Evolutionary conservation across 2,888 invertebrate species (phyloP), one percentile per base, ranked within the genome.

Genomic region (Cancer borealis): DNA sequence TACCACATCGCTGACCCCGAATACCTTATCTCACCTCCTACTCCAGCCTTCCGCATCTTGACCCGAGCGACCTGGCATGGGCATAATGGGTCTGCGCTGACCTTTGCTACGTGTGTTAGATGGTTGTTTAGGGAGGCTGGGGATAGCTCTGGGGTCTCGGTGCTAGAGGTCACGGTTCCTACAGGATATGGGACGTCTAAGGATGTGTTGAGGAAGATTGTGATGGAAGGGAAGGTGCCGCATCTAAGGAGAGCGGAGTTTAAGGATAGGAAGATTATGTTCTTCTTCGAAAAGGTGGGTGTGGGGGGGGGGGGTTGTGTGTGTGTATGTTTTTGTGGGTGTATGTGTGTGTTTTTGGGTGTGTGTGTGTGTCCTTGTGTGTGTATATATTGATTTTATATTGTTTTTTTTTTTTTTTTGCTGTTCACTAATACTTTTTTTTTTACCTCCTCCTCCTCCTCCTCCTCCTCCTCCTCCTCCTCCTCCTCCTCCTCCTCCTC

Each of bases 251-350:
- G 99, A 95, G 99, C 99, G 89, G 97, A 98, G 96, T 99, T 98
- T 96, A 97, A 97, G 96, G 98, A 98, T 96, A 97, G 98, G 96
- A 98, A 99, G 97, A 98, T 99, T 95, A 97, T 98, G 91, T 99
- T 99, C 97, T 99, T 99, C 97, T 99, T 99, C 96, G 98, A 98
- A 96, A 99, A 98, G 96, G 98, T 99, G 97, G n/a, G n/a, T n/a
- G n/a, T n/a, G n/a, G n/a, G n/a, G 90, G n/a, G 3, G 46, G 1
- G 14, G 5, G 4, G 88, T 10, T 6, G 17, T 3, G 45, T 39
- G 5, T 6, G 47, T 4, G 3, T 30, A 60, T 17, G 17, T 91
- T 17, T 39, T n/a, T 26, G 21, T 46, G n/a, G 39, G 14, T 45
- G 21, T 3, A 10, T 73, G 10, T 66, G 4, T 10, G 17, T 91